Evolutionary conservation across 2,113 vertebrate genomes (phyloP), one percentile per base, ranked within the genome.

Genomic region (Esox niger): DNA sequence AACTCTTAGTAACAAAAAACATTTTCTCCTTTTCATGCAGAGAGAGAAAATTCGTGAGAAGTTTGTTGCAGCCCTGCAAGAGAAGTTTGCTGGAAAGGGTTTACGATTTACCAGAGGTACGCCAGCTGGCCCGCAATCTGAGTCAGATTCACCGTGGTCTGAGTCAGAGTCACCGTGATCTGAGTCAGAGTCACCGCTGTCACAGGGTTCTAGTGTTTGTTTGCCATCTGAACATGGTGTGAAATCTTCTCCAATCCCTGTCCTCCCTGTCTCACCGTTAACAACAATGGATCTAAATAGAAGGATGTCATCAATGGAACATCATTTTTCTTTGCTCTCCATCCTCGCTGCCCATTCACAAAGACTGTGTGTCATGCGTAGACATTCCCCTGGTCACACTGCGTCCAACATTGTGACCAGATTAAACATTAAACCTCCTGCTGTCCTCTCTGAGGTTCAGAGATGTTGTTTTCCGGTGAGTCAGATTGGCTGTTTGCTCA

Each of bases 1-100:
- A 71, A 80, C 75, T 52, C 65, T 26, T 70, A 59, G 29, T 7
- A 6, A 29, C 27, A 27, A n/a, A 20, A 52, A 20, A 6, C 17
- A 31, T 20, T 33, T 54, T 21, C 26, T 10, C 17, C 1, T 35
- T 26, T 1, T 54, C 52, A 76, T 43, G 26, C 90, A 99, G 97
- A 98, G 92, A 79, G 97, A 99, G 78, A 94, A 89, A 84, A 98
- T 98, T 66, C 90, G 94, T 60, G 96, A 98, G 90, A 98, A 95
- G 79, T 99, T 99, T 67, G 96, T 99, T 69, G 93, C 93, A 38
- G 97, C 96, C 31, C 78, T 99, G 81, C 93, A 97, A 81, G 86
- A 93, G 59, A 93, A 98, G 79, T 99, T 99, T 91, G 95, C 95
- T 3, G 97, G 95, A 65, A 98, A 97, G 78, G 97, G 97, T 4